Percentiles rank a stretch among this genome's conserved stretches.
Evolutionary conservation across 2,797 vertebrate genomes (phyloP).

Genomic region (Danio jaintianensis): DNA sequence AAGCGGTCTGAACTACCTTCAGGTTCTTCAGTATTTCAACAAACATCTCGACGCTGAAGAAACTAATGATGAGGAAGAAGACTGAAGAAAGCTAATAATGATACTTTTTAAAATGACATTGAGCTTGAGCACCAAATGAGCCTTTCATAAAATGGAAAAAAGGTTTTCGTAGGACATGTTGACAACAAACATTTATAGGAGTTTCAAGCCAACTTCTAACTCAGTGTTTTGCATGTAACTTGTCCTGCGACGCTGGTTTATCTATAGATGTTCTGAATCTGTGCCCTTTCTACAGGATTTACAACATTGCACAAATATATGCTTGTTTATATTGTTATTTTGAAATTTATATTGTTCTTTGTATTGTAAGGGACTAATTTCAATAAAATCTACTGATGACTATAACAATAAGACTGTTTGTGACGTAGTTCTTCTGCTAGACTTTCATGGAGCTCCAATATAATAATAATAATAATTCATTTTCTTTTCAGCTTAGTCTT

Average conservation of each 20-base stretch:
- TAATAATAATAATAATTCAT: too few relatives aligned
- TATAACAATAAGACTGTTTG: background rate
- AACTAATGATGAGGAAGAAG: background rate
- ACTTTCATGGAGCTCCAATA: background rate
- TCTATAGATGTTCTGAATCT: background rate
- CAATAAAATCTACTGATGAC: conserved; percentile 7
- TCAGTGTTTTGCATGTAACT: background rate
- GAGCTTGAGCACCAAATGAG: background rate
- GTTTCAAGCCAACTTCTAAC: background rate
- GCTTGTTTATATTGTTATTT: background rate
- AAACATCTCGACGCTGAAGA: background rate
- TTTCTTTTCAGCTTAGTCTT: too few relatives aligned
- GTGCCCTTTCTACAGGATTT: background rate
- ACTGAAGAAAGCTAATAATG: background rate
- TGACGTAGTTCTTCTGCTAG: background rate
- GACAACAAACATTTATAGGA: background rate
- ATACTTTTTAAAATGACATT: background rate
- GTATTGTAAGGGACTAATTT: background rate
- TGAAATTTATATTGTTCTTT: conserved; percentile 11
- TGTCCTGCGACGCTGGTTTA: background rate
- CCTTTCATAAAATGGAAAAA: conserved; percentile 5
- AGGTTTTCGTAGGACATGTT: too few relatives aligned
- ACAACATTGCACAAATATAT: background rate
- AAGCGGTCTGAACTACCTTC: conserved; percentile 12
- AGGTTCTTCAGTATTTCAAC: background rate